Evolutionary conservation across 35 echinoderm and acorn worm genomes (phyloP), one percentile per base, ranked within the genome.

Genomic region (Heliocidaris erythrogramma): DNA sequence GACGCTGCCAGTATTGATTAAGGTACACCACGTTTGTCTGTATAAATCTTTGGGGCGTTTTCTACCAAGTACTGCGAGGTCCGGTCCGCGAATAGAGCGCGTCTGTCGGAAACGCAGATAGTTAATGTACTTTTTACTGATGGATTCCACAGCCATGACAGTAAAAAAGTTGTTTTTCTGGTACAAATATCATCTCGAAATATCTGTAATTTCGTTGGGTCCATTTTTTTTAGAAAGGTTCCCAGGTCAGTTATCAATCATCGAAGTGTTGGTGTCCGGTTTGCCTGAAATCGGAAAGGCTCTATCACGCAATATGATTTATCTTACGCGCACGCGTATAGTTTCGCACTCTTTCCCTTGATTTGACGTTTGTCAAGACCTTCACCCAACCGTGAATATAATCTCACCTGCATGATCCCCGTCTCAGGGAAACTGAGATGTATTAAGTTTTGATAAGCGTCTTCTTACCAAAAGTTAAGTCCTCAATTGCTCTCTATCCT

Each of bases 111-210:
- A 89, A 89, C 30, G 17, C 18, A 11, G 11, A 48, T 14, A 89
- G 87, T 47, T 42, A 48, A 30, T 86, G 87, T 89, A 89, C 87
- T 89, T 35, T 89, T 27, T 12, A 21, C 86, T 89, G 87, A 89
- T 89, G 87, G 47, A 32, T 89, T 89, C 24, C 24, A 13, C 87
- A 89, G 87, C 3, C 35, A 42, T 42, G 35, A 42, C 35, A 42
- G 35, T 42, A 42, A 47, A 48, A 89, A 71, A 4, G 27, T 78
- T 78, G 18, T 78, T n/a, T 78, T 78, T 78, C 65, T 78, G 65
- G 18, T 78, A 78, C 65, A 78, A 69, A 78, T 27, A 27, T 78
- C 18, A 78, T 78, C 24, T n/a, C 18, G 27, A 24, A 27, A 78
- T 27, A 78, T 78, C 65, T 78, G 27, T 78, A 78, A 27, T 78